Percentiles rank a stretch among this genome's conserved stretches.
Evolutionary conservation across 1,140 invertebrate genomes (phyloP).

Genomic region (Melanaphis sacchari): DNA sequence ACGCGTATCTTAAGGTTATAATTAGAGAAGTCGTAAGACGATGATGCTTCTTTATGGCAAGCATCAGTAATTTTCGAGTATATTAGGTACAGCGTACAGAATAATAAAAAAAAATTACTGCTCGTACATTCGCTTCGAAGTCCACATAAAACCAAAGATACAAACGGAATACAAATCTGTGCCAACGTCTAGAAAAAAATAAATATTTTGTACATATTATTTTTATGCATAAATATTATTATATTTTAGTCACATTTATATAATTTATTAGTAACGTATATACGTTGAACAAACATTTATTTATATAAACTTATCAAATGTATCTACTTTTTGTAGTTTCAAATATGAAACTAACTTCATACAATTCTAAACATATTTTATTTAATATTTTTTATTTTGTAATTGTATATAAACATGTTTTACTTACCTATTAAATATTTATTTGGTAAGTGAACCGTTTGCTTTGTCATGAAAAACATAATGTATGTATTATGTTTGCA

Average conservation of each 20-base stretch:
- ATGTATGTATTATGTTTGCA: neutral
- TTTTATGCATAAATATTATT: conserved; percentile 19
- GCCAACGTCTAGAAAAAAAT: conserved; percentile 36
- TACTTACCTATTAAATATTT: conserved; percentile 40
- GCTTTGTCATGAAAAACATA: neutral
- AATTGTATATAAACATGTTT: conserved; percentile 17
- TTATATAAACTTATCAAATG: neutral
- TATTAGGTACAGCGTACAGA: neutral
- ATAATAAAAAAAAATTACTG: neutral
- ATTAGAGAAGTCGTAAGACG: neutral
- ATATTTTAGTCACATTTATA: conserved; percentile 31
- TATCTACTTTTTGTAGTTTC: neutral
- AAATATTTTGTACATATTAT: conserved; percentile 28
- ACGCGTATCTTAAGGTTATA: conserved; percentile 19
- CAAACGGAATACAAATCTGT: conserved; percentile 34
- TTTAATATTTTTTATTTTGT: neutral
- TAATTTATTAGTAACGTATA: conserved; percentile 39
- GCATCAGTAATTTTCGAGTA: neutral
- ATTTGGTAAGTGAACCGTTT: conserved; percentile 4
- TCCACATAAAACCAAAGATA: neutral
- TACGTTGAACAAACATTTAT: conserved; percentile 11
- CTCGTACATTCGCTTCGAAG: neutral
- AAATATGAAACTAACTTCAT: conserved; percentile 12
- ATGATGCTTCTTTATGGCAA: neutral
- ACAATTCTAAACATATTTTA: conserved; percentile 18